phyloP scores from a whole-genome alignment of 2,797 vertebrate species.

The Protosalanx chinensis region DNA sequence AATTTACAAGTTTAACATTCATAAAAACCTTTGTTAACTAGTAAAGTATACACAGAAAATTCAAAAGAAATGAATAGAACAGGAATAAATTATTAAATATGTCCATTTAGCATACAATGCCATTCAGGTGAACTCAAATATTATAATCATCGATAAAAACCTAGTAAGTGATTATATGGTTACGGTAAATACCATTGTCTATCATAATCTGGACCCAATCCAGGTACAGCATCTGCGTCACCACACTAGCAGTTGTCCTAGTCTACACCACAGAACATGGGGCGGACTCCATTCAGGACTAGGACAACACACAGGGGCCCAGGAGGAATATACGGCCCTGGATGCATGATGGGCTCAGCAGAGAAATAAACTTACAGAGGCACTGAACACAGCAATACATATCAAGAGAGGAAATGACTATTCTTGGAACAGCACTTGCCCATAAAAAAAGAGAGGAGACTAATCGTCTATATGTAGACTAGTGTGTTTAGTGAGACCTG shows the following conservation, averaged over 20 bases:
- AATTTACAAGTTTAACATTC: constrained; percentile 49
- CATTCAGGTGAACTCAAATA: constrained; percentile 45
- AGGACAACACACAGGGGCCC: constrained; percentile 43
- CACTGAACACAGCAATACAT: constrained; percentile 26
- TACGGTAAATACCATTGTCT: constrained; percentile 49
- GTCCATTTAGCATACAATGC: constrained; percentile 59
- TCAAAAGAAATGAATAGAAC: constrained; percentile 28
- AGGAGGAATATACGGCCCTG: constrained; percentile 58
- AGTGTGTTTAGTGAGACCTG: constrained; percentile 34
- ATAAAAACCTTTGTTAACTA: constrained; percentile 40
- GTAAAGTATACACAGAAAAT: constrained; percentile 61
- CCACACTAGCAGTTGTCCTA: constrained; percentile 48
- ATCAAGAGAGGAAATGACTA: constrained; percentile 38
- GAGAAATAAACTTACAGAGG: constrained; percentile 24
- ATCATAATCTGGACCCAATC: constrained; percentile 49
- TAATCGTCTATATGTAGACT: constrained; percentile 17
- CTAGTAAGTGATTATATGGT: constrained; percentile 50
- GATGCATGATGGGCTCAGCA: constrained; percentile 34
- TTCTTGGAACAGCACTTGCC: constrained; percentile 37
- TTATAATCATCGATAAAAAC: constrained; percentile 56
- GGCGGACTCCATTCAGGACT: constrained; percentile 35
- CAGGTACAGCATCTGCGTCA: constrained; percentile 52
- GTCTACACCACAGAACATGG: constrained; percentile 32
- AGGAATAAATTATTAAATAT: constrained; percentile 65
- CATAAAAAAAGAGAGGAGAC: constrained; percentile 12